Percentiles rank a stretch among this genome's conserved stretches.
Conservation (phyloP, 2,113 vertebrate genomes). For the Echinops telfairi region DNA sequence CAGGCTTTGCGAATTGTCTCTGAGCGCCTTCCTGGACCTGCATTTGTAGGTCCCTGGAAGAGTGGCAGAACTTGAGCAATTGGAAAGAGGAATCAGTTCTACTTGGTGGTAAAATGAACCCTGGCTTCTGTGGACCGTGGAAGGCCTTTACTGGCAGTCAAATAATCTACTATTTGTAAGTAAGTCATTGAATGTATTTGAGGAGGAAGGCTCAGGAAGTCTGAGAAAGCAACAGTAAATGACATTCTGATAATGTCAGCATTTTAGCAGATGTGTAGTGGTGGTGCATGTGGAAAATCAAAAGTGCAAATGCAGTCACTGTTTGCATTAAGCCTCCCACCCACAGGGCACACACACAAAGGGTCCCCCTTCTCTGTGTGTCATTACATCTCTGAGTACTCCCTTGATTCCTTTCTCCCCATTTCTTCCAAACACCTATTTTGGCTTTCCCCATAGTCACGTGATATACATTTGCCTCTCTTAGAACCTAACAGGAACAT, state of each 20-base stretch:
- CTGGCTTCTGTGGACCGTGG: neutral
- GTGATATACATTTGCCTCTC: slow-evolving; percentile 30
- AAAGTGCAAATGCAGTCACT: slow-evolving; percentile 6
- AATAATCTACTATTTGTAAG: slow-evolving; percentile 33
- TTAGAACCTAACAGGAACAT: neutral
- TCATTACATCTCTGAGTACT: slow-evolving; percentile 66
- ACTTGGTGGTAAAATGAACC: neutral
- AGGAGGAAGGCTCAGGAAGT: slow-evolving; percentile 64
- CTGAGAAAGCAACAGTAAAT: neutral
- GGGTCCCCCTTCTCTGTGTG: slow-evolving; percentile 50
- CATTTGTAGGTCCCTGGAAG: neutral
- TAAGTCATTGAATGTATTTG: slow-evolving; percentile 18
- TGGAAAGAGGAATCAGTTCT: slow-evolving; percentile 25
- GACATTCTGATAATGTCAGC: slow-evolving; percentile 20
- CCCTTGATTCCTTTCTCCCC: neutral
- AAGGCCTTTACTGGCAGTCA: neutral
- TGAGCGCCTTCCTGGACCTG: neutral
- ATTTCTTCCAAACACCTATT: slow-evolving; percentile 48
- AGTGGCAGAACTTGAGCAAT: neutral
- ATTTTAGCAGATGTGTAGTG: slow-evolving; percentile 30
- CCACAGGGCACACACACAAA: slow-evolving; percentile 15
- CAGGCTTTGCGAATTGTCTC: neutral
- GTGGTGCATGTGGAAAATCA: neutral
- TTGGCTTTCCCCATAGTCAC: slow-evolving; percentile 59
- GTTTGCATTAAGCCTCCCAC: slow-evolving; percentile 59